Evolutionary conservation across 2,113 vertebrate species (phyloP), one percentile per base, ranked within the genome.

Genomic region (Syrrhaptes paradoxus): DNA sequence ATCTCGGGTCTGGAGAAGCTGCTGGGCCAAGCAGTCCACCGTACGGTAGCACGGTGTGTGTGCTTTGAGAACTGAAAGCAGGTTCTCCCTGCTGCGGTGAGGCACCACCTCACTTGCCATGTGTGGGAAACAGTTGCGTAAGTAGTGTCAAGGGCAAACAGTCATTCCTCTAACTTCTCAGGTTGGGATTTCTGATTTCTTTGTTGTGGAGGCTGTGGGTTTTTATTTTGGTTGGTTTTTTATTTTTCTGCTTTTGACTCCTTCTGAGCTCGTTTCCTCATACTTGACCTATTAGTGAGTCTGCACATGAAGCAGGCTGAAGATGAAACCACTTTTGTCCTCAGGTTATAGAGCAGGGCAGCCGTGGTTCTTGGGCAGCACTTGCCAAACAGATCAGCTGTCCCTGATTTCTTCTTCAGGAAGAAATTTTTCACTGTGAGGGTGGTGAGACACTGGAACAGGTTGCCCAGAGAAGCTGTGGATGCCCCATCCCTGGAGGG

Each of bases 1-100:
- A 54, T 18, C 51, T 71, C 22, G n/a, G 0, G 4, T 28, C 36
- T 1, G 0, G 45, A 63, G 45, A 58, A 65, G 63, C 24, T 70
- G 34, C 68, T 17, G 24, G 10, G 62, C 20, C 24, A 45, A 46
- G 49, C 24, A 34, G 20, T 22, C 55, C 7, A 3, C 36, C 31
- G 11, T 14, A 58, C 0, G 2, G 63, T 45, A 71, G 57, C 51
- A 76, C 2, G 1, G 25, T 0, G 1, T 13, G 13, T 15, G 10
- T 43, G 34, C 36, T 76, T 66, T 1, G 4, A 29, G 58, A 52
- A 59, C 13, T 36, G 48, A 36, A 54, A 15, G 31, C 4, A 32
- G 9, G 18, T 32, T 68, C 38, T 81, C 48, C 43, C 73, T 48
- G 25, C 12, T 2, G 6, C 20, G 48, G n/a, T 0, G 0, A 70